A percentile compares a stretch with the other conserved stretches of the same genome.
phyloP scores from a whole-genome alignment of 2,113 vertebrate genomes.

The Oophaga pumilio region DNA sequence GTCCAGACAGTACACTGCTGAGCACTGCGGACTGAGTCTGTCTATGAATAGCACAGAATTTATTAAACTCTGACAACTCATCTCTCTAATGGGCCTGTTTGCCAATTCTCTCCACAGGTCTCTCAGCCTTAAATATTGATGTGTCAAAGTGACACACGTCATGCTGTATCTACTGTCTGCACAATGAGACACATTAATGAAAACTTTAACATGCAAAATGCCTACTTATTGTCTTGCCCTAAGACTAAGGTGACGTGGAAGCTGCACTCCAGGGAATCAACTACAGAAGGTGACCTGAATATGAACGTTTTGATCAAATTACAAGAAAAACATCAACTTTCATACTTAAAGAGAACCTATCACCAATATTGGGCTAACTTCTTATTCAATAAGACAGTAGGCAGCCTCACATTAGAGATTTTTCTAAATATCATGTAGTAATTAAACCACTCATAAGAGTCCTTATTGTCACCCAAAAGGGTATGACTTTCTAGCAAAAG shows the following conservation, averaged over 20 bases:
- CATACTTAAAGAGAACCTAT: too few species aligned
- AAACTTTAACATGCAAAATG: conserved; percentile 25
- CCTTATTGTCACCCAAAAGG: too few species aligned
- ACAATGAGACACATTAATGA: conserved; percentile 34
- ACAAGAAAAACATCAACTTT: background rate
- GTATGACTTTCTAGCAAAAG: too few species aligned
- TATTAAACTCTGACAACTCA: conserved; percentile 54
- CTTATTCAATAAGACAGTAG: too few species aligned
- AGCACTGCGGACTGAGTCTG: conserved; percentile 21
- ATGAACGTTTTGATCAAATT: background rate
- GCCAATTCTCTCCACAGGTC: conserved; percentile 27
- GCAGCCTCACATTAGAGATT: too few species aligned
- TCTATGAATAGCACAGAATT: conserved; percentile 48
- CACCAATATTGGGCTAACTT: too few species aligned
- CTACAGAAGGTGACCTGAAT: conserved; percentile 15
- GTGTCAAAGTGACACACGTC: conserved; percentile 27
- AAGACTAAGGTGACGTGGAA: conserved; percentile 7
- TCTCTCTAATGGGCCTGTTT: conserved; percentile 49
- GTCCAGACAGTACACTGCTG: conserved; percentile 41
- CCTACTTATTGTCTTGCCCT: conserved; percentile 8
- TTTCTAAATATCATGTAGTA: too few species aligned
- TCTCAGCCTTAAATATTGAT: conserved; percentile 44
- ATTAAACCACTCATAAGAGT: too few species aligned
- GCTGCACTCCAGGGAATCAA: background rate
- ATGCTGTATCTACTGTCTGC: background rate